phyloP scores from a whole-genome alignment of 2,797 vertebrate species.

The Mastacembelus armatus region DNA sequence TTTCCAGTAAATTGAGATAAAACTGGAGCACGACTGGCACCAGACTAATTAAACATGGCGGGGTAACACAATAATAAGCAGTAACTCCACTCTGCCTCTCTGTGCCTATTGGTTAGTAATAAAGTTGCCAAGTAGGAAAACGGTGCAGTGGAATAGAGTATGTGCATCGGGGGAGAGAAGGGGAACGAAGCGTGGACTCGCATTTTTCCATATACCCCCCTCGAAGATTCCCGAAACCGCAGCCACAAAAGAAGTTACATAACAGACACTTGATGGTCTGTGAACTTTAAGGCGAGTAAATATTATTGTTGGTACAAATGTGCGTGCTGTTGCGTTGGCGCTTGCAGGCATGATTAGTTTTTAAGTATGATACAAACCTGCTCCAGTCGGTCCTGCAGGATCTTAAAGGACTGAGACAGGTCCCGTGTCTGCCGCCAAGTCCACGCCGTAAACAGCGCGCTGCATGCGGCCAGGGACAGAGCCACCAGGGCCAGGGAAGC shows the following conservation, averaged over 20 bases:
- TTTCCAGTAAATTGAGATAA: constrained; percentile 85
- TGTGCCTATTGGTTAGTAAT: constrained; percentile 69
- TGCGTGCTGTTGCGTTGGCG: constrained; percentile 6
- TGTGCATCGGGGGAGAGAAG: constrained; percentile 15
- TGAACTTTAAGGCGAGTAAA: constrained; percentile 40
- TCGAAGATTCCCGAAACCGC: constrained; percentile 67
- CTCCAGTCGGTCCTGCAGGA: constrained; percentile 83
- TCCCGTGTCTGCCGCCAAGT: constrained; percentile 86
- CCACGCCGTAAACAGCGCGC: constrained; percentile 85
- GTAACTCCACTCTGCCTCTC: constrained; percentile 60
- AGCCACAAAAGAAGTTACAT: constrained; percentile 67
- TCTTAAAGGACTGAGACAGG: constrained; percentile 85
- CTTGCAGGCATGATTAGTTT: not conserved
- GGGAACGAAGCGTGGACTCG: constrained; percentile 37
- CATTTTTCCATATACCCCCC: constrained; percentile 64
- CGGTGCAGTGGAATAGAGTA: constrained; percentile 40
- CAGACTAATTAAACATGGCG: constrained; percentile 76
- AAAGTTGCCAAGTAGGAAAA: constrained; percentile 65
- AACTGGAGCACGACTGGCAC: constrained; percentile 79
- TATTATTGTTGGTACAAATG: constrained; percentile 32
- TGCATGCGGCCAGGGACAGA: constrained; percentile 84
- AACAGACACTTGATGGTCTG: constrained; percentile 57
- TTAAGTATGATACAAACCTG: constrained; percentile 76
- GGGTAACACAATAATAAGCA: constrained; percentile 51
- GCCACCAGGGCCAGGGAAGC: constrained; percentile 83